These are phyloP conservation scores for Plagodis pulveraria DNA, from an alignment of 2,888 invertebrate genomes.

Conservation along the genomic window DNA sequence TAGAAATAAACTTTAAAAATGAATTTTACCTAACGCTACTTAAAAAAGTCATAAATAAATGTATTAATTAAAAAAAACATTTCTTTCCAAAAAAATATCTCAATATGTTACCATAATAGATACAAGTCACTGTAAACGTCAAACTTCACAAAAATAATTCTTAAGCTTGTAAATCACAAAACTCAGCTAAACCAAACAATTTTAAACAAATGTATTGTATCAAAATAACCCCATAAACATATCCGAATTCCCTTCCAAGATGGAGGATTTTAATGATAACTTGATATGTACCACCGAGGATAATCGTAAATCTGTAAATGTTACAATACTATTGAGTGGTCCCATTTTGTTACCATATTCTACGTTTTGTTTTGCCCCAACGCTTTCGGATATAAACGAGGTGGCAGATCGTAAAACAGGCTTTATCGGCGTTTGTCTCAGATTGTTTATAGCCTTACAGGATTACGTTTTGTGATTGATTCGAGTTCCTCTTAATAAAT, in stretches of 20 bases:
- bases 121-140: not conserved
- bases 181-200: constrained; percentile 43
- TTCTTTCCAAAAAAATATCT: no score
- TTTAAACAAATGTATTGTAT: constrained; percentile 47
- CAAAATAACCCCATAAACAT: constrained; percentile 54
- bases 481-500: constrained; percentile 71
- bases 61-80: no score
- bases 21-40: no score
- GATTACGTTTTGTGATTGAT: constrained; percentile 81
- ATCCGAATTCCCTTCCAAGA: constrained; percentile 56
- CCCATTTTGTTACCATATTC: constrained; percentile 67
- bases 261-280: constrained; percentile 65
- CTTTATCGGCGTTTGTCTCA: constrained; percentile 71
- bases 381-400: constrained; percentile 72
- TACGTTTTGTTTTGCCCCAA: constrained; percentile 65
- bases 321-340: constrained; percentile 64
- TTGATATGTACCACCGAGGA: constrained; percentile 56
- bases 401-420: constrained; percentile 77
- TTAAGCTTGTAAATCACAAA: constrained; percentile 40
- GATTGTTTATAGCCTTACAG: constrained; percentile 76
- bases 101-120: constrained; percentile 43
- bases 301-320: constrained; percentile 68
- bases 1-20: no score
- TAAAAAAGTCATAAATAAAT: no score
- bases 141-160: not conserved